Percentiles rank a stretch among this genome's conserved stretches.
Conservation (phyloP, 2,797 vertebrate genomes). For the Propithecus deckenii region DNA sequence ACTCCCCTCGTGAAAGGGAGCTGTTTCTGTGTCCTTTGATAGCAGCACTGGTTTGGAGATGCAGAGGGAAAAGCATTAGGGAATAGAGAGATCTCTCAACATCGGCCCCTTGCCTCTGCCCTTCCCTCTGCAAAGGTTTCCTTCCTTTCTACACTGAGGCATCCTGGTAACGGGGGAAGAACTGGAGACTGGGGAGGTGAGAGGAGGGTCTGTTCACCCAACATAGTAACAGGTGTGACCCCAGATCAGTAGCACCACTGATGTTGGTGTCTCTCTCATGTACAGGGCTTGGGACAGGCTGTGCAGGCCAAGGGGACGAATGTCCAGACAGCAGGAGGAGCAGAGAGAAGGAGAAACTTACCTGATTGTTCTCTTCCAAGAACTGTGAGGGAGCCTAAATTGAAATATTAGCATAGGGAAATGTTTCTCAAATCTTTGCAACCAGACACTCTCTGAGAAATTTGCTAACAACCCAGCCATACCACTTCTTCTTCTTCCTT, state of each 20-base stretch:
- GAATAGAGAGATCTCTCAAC: background rate
- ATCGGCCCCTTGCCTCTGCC: background rate
- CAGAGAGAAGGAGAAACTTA: background rate
- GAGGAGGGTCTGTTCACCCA: background rate
- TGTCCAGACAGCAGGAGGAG: background rate
- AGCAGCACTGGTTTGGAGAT: background rate
- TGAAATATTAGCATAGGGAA: background rate
- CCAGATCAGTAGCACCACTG: background rate
- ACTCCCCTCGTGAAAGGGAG: background rate
- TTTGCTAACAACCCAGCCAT: background rate
- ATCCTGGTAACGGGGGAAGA: background rate
- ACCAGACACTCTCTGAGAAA: background rate
- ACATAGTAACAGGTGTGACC: no score
- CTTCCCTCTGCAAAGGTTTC: background rate
- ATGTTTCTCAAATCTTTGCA: background rate
- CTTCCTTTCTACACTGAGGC: background rate
- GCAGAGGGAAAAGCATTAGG: background rate
- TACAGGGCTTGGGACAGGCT: background rate
- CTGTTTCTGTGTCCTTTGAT: background rate
- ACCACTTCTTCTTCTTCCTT: background rate
- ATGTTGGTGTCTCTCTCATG: background rate
- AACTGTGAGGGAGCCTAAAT: conserved; percentile 39
- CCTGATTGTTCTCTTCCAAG: background rate
- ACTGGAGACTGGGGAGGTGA: background rate
- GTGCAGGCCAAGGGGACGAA: background rate